Conservation (phyloP, 2,888 invertebrate species). For the Dermolepida albohirtum region DNA sequence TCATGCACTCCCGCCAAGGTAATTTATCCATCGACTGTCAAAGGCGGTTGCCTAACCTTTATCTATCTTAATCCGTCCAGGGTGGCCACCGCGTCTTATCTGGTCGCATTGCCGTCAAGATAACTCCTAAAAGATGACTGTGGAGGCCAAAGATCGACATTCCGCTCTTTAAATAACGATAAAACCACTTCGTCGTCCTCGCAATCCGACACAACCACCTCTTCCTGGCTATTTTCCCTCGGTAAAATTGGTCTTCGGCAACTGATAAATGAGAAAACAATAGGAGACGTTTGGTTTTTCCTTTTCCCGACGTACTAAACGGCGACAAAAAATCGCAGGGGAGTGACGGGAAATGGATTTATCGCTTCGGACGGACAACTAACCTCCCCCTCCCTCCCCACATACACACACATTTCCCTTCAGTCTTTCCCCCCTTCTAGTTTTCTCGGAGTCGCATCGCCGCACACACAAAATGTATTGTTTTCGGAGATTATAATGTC, state of each 20-base stretch:
- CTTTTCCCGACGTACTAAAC: background rate
- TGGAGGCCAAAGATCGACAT: constrained; percentile 57
- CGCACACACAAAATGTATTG: constrained; percentile 25
- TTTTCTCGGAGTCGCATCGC: background rate
- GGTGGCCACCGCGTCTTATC: constrained; percentile 59
- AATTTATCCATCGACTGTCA: constrained; percentile 62
- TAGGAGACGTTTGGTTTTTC: constrained; percentile 30
- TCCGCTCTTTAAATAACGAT: constrained; percentile 59
- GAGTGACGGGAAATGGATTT: constrained; percentile 27
- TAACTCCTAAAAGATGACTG: constrained; percentile 60
- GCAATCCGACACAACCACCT: background rate
- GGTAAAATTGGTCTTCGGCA: constrained; percentile 21
- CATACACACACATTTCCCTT: background rate
- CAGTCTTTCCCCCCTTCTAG: background rate
- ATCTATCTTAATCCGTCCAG: constrained; percentile 63
- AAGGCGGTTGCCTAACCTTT: constrained; percentile 59
- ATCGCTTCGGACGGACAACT: constrained; percentile 16
- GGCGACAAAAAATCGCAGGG: constrained; percentile 31
- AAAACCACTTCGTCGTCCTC: constrained; percentile 51
- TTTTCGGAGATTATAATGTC: constrained; percentile 34
- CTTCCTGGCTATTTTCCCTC: constrained; percentile 14
- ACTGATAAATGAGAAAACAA: constrained; percentile 44
- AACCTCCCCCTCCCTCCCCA: background rate
- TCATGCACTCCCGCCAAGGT: constrained; percentile 50
- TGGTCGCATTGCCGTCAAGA: constrained; percentile 57